A percentile compares a stretch with the other conserved stretches of the same genome.
Evolutionary conservation across 1,140 invertebrate genomes (phyloP).

Genomic region (Vanessa atalanta): DNA sequence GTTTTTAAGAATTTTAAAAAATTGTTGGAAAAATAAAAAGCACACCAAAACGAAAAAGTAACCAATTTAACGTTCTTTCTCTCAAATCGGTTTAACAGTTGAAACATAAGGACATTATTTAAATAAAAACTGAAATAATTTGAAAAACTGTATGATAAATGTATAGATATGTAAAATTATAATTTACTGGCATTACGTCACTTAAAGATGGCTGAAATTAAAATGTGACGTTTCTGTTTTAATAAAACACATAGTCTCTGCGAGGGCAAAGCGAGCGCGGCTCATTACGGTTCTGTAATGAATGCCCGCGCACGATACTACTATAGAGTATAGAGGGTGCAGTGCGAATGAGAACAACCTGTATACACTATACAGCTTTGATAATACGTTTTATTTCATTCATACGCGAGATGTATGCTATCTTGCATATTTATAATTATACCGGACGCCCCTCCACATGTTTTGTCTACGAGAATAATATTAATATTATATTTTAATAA

Average conservation of each 20-base stretch:
- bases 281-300: constrained; percentile 63
- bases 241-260: background rate
- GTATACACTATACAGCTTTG: constrained; percentile 31
- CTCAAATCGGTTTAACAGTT: too few species aligned
- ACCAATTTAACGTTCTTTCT: too few species aligned
- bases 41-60: too few species aligned
- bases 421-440: background rate
- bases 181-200: too few species aligned
- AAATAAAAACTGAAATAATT: too few species aligned
- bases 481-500: background rate
- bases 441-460: background rate
- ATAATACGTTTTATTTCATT: constrained; percentile 26
- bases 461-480: background rate
- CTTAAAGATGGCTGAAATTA: too few species aligned
- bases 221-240: background rate
- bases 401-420: constrained; percentile 7
- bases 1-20: too few species aligned
- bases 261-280: constrained; percentile 33
- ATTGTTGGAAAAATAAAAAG: too few species aligned
- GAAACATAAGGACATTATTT: too few species aligned
- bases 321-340: constrained; percentile 23
- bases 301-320: constrained; percentile 59
- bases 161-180: too few species aligned
- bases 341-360: constrained; percentile 37
- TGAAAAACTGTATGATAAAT: too few species aligned